Percentiles rank a stretch among this genome's conserved stretches.
phyloP scores from a whole-genome alignment of 2,113 vertebrate species.

The Antechinus stuartii region DNA sequence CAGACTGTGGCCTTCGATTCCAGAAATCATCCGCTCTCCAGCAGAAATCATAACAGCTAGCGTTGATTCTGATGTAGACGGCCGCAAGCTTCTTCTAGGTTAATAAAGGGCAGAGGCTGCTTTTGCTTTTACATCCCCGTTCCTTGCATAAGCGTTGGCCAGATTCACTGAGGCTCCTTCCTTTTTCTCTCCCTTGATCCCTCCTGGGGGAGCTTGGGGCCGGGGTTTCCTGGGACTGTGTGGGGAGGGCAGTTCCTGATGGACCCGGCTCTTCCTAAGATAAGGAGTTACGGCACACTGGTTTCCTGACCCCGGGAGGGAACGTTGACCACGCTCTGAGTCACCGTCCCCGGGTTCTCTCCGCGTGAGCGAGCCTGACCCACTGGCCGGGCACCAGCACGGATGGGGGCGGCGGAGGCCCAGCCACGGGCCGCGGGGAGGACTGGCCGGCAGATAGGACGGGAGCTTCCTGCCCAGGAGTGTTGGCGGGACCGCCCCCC shows the following conservation, averaged over 20 bases:
- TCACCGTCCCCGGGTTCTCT: conserved; percentile 66
- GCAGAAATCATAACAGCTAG: neutral
- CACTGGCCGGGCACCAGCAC: conserved; percentile 50
- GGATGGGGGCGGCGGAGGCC: conserved; percentile 20
- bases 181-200: neutral
- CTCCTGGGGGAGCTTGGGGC: neutral
- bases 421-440: neutral
- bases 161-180: neutral
- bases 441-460: neutral
- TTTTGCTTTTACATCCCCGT: neutral
- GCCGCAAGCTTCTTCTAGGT: neutral
- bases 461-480: neutral
- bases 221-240: neutral
- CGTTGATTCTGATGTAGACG: neutral
- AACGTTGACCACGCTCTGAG: conserved; percentile 70
- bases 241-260: conserved; percentile 55
- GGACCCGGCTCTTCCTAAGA: conserved; percentile 71
- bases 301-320: conserved; percentile 76
- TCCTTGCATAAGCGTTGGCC: neutral
- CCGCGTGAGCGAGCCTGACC: conserved; percentile 66
- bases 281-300: conserved; percentile 71
- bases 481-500: no score
- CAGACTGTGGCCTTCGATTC: neutral
- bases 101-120: neutral
- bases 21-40: neutral